Evolutionary conservation across 2,888 invertebrate species (phyloP), one percentile per base, ranked within the genome.

Genomic region (Amblyjoppa proteus): DNA sequence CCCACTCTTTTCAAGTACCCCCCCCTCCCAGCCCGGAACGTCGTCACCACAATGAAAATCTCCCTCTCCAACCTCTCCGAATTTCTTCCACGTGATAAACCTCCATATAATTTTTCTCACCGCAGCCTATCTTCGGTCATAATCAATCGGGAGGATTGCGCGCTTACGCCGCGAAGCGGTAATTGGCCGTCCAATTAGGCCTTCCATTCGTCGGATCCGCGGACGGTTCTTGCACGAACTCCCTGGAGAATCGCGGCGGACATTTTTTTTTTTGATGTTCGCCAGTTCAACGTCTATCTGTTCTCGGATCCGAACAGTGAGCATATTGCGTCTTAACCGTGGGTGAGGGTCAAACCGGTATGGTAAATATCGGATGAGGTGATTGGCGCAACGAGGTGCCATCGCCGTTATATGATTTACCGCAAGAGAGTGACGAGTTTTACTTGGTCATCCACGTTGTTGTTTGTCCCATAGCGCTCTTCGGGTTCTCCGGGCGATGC

Each of bases 1-100:
- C 25, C 28, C 28, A 56, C 71, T 56, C 70, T 58, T 64, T 53
- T 53, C 51, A 56, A 64, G 11, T 11, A 11, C 11, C 25, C 25
- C 9, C 25, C 20, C 20, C 56, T 20, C 20, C 56, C 1, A n/a
- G 7, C 25, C 25, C 34, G 45, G 82, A 58, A 75, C 79, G 49
- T 64, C n/a, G 28, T 38, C 25, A 51, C 74, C 31, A 73, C 77
- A 82, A 82, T 82, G 71, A 77, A 76, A 61, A 56, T 58, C 34
- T 64, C 74, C 64, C 74, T 64, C 74, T 76, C n/a, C 34, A 51
- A 41, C 11, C 41, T 9, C 41, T 11, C 9, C 41, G 20, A 56
- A 56, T 71, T 69, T 69, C 56, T 76, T 41, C 76, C 76, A 16
- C 64, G 51, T 61, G 73, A 74, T 75, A 82, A 82, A 76, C 53